These are phyloP conservation scores for Callipepla squamata DNA, from an alignment of 2,113 vertebrate species.

Conservation along the genomic window DNA sequence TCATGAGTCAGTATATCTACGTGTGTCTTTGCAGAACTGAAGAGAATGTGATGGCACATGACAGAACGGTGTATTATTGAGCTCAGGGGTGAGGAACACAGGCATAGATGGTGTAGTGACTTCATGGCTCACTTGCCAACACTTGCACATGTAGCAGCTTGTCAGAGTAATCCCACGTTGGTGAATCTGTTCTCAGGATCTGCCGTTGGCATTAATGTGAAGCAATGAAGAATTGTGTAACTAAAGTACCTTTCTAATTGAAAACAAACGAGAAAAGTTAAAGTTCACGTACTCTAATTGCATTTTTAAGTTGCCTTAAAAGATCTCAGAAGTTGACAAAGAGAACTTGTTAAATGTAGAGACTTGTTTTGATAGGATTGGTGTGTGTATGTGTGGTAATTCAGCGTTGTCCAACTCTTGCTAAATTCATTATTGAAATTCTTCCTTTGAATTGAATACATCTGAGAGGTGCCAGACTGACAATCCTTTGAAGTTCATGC, in stretches of 20 bases:
- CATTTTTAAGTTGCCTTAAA: not conserved
- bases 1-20: not conserved
- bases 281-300: not conserved
- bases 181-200: conserved; percentile 10
- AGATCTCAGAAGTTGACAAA: not conserved
- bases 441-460: not conserved
- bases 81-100: not conserved
- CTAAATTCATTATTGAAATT: not conserved
- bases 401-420: not conserved
- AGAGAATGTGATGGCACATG: not conserved
- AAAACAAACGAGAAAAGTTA: not conserved
- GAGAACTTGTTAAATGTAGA: not conserved
- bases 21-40: not conserved
- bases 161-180: not conserved
- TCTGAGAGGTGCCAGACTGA: not conserved
- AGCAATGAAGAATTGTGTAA: not conserved
- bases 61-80: not conserved
- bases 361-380: not conserved
- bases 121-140: conserved; percentile 1
- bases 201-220: not conserved
- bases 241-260: conserved; percentile 8
- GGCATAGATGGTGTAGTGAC: not conserved
- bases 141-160: not conserved
- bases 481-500: not conserved
- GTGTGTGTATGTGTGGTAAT: not conserved